These are phyloP conservation scores for Rattus rattus DNA, from an alignment of 2,113 vertebrate genomes.

Conservation along the genomic window DNA sequence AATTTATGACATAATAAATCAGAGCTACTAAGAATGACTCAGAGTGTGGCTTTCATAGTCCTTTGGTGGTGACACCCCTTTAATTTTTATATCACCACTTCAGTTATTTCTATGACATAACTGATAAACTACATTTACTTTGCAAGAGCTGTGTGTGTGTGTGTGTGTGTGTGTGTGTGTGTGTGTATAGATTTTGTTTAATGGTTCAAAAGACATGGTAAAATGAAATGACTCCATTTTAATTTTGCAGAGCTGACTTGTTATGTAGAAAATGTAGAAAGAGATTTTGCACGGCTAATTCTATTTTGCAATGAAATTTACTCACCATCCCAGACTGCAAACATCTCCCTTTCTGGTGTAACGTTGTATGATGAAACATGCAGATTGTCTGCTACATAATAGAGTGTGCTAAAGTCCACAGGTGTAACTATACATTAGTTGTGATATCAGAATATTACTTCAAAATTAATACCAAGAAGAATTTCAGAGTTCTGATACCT, in stretches of 20 bases:
- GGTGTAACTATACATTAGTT: not conserved
- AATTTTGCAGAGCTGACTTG: not conserved
- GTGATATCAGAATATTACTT: not conserved
- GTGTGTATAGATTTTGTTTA: not conserved
- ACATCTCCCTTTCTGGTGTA: not conserved
- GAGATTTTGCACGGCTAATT: not conserved
- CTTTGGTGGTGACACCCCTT: not conserved
- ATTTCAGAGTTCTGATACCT: not conserved
- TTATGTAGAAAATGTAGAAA: not conserved
- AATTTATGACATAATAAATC: slow-evolving; percentile 36
- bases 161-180: not conserved
- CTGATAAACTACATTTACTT: not conserved
- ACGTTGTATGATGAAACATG: not conserved
- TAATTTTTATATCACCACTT: not conserved
- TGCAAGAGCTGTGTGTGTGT: not conserved
- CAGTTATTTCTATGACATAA: not conserved
- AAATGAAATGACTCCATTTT: slow-evolving; percentile 46
- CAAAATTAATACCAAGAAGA: not conserved
- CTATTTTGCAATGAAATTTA: not conserved
- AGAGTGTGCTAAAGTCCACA: not conserved
- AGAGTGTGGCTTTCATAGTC: not conserved
- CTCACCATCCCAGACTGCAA: not conserved
- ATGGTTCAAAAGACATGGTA: not conserved
- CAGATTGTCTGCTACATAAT: not conserved
- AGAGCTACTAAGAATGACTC: not conserved